Conservation (phyloP, 2,888 invertebrate species). For the Agriopis marginaria region DNA sequence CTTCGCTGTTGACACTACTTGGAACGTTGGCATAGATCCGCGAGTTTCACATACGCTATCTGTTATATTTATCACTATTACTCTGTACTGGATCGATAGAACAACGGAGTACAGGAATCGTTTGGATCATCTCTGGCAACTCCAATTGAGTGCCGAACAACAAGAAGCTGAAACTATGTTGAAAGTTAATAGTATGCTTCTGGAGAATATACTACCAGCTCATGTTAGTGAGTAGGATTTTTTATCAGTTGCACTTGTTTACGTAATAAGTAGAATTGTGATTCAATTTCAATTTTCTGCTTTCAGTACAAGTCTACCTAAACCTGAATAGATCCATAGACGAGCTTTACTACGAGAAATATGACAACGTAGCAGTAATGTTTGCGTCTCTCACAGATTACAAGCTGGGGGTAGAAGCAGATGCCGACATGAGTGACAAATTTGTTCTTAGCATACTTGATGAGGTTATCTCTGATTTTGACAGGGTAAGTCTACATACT, state of each 20-base stretch:
- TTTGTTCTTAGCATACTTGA: constrained; percentile 92
- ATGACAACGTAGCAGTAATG: constrained; percentile 97
- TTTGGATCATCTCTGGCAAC: constrained; percentile 91
- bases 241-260: background rate
- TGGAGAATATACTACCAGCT: constrained; percentile 96
- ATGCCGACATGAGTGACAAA: constrained; percentile 88
- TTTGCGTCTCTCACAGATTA: constrained; percentile 97
- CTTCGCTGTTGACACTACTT: constrained; percentile 88
- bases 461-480: constrained; percentile 97
- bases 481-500: constrained; percentile 88
- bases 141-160: constrained; percentile 92
- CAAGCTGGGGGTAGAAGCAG: constrained; percentile 88
- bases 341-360: constrained; percentile 95
- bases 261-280: background rate
- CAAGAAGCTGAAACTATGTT: constrained; percentile 94
- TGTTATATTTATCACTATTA: constrained; percentile 90
- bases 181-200: constrained; percentile 94
- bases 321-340: constrained; percentile 89
- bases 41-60: constrained; percentile 91
- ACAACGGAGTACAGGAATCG: constrained; percentile 96
- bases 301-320: constrained; percentile 92
- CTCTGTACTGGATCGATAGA: constrained; percentile 94
- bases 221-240: constrained; percentile 91
- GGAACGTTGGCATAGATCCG: constrained; percentile 90
- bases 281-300: constrained; percentile 28